Conservation (phyloP, 2,113 vertebrate species). For the Siniperca knerii region DNA sequence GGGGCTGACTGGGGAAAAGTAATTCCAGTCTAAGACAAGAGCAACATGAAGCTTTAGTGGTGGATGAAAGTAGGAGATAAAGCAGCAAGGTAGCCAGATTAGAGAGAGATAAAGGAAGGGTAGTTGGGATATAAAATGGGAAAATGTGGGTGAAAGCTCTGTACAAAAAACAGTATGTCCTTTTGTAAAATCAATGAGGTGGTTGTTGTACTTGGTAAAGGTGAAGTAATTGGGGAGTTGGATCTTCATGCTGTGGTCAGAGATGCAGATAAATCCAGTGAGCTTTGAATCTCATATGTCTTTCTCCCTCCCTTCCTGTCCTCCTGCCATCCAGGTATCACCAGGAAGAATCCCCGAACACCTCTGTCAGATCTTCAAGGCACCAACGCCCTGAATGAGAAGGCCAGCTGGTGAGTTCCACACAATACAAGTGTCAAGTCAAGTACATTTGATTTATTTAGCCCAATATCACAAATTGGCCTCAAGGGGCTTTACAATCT, state of each 20-base stretch:
- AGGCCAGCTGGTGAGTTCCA: slow-evolving; percentile 87
- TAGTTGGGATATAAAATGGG: background rate
- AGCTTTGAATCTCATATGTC: background rate
- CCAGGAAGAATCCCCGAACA: slow-evolving; percentile 89
- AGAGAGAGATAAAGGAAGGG: background rate
- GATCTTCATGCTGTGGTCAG: background rate
- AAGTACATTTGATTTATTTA: background rate
- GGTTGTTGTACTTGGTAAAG: background rate
- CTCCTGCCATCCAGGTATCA: slow-evolving; percentile 85
- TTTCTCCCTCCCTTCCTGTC: background rate
- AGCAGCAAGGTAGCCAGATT: background rate
- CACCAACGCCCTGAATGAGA: slow-evolving; percentile 91
- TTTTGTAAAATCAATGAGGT: background rate
- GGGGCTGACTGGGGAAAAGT: background rate
- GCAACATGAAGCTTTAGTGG: background rate
- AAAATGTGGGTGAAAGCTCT: background rate
- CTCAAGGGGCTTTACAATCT: background rate
- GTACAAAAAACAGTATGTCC: background rate
- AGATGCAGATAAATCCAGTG: background rate
- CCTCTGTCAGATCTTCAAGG: slow-evolving; percentile 95
- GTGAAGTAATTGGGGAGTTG: background rate
- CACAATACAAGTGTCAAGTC: background rate
- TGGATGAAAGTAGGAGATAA: background rate
- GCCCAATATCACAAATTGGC: background rate
- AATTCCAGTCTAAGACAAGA: background rate